phyloP scores from a whole-genome alignment of 2,888 invertebrate species.

The Ennomos fuscantarius region DNA sequence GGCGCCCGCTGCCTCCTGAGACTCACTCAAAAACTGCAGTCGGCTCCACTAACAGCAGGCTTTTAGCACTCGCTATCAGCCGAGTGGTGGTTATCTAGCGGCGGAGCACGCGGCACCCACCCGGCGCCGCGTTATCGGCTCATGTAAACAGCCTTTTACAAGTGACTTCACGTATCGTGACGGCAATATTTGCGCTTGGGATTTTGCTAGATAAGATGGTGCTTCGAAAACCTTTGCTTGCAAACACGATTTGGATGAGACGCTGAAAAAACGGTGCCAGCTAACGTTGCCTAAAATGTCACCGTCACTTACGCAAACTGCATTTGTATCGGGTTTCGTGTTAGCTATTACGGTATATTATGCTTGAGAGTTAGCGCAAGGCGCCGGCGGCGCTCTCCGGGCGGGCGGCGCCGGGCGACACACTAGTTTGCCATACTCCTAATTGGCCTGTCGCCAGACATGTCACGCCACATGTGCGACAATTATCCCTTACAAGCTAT shows the following conservation, averaged over 20 bases:
- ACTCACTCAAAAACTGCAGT: constrained; percentile 63
- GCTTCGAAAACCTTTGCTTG: constrained; percentile 46
- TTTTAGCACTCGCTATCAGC: constrained; percentile 75
- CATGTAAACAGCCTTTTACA: constrained; percentile 77
- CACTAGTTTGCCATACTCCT: constrained; percentile 61
- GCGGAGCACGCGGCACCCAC: constrained; percentile 65
- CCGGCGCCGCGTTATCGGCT: constrained; percentile 81
- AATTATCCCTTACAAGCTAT: constrained; percentile 83
- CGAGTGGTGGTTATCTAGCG: constrained; percentile 66
- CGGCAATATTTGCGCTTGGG: constrained; percentile 70
- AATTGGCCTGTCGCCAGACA: constrained; percentile 83
- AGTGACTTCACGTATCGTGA: constrained; percentile 72
- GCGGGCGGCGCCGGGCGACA: constrained; percentile 61
- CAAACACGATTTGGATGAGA: constrained; percentile 47
- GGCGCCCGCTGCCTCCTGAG: constrained; percentile 68
- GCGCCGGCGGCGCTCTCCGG: constrained; percentile 43
- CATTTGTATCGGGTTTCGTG: constrained; percentile 59
- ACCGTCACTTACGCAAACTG: constrained; percentile 49
- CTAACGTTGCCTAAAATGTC: constrained; percentile 42
- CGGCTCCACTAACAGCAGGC: constrained; percentile 69
- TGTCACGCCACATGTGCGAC: constrained; percentile 77
- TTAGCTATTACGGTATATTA: constrained; percentile 46
- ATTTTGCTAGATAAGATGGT: constrained; percentile 71
- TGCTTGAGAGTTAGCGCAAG: constrained; percentile 28
- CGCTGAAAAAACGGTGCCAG: constrained; percentile 44